These are phyloP conservation scores for Drosophila engyochracea DNA, from an alignment of 2,888 invertebrate genomes.

Conservation along the genomic window DNA sequence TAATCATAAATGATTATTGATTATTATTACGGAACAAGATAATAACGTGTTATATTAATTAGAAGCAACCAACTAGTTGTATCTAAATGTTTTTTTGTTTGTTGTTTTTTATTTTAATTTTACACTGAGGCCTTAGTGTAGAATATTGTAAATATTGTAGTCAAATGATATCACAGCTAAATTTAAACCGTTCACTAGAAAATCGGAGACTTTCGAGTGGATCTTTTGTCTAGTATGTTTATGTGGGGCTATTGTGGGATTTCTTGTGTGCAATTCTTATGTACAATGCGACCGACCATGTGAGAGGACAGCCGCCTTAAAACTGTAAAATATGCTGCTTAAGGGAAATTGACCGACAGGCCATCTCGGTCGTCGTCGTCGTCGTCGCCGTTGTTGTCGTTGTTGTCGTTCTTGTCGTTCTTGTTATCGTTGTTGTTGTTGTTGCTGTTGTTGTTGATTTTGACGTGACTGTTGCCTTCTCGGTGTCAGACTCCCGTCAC, in stretches of 20 bases:
- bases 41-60: conserved; percentile 51
- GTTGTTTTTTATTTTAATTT: conserved; percentile 18
- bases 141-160: conserved; percentile 30
- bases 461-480: conserved; percentile 4
- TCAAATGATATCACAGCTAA: conserved; percentile 64
- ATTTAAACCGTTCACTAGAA: conserved; percentile 57
- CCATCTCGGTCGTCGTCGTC: conserved; percentile 46
- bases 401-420: background rate
- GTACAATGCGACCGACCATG: conserved; percentile 30
- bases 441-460: background rate
- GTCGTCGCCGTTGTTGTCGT: background rate
- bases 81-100: conserved; percentile 1
- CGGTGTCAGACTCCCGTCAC: conserved; percentile 34
- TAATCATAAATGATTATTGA: conserved; percentile 49
- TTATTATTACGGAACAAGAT: conserved; percentile 34
- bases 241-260: conserved; percentile 34
- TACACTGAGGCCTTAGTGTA: conserved; percentile 19
- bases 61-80: background rate
- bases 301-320: conserved; percentile 46
- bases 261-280: conserved; percentile 34
- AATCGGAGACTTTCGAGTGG: conserved; percentile 51
- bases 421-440: background rate
- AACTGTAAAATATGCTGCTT: conserved; percentile 53
- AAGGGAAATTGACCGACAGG: conserved; percentile 65
- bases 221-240: conserved; percentile 62